Evolutionary conservation across 2,113 vertebrate species (phyloP).

Genomic region (Oreocharis arfaki): DNA sequence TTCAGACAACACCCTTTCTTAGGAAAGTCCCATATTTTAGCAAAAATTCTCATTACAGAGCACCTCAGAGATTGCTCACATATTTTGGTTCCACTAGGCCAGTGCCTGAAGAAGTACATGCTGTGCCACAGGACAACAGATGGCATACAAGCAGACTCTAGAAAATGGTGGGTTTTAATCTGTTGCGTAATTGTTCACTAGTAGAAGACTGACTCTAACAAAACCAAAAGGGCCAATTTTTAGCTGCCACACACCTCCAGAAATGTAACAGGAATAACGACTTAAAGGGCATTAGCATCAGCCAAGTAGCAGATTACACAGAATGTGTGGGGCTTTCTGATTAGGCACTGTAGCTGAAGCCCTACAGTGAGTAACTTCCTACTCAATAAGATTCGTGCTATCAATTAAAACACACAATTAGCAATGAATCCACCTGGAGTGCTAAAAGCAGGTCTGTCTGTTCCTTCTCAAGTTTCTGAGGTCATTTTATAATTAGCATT

Average conservation of each 20-base stretch:
- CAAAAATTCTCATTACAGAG: neutral
- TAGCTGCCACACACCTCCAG: neutral
- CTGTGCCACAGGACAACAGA: constrained; percentile 30
- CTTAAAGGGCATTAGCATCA: constrained; percentile 14
- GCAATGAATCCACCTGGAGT: constrained; percentile 42
- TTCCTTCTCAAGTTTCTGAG: constrained; percentile 50
- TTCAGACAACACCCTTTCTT: neutral
- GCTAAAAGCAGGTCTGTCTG: constrained; percentile 42
- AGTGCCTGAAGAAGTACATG: neutral
- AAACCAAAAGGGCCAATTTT: constrained; percentile 3
- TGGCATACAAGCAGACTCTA: neutral
- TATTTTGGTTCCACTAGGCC: neutral
- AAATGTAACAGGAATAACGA: constrained; percentile 22
- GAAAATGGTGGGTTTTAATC: neutral
- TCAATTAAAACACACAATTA: constrained; percentile 36
- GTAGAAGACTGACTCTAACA: neutral
- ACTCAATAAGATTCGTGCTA: neutral
- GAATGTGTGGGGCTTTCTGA: neutral
- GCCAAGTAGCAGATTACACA: neutral
- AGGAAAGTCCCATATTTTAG: neutral
- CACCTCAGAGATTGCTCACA: neutral
- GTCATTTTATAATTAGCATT: constrained; percentile 48
- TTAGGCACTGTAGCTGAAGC: neutral
- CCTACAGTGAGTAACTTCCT: constrained; percentile 13
- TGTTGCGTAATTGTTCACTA: constrained; percentile 12